phyloP scores from a whole-genome alignment of 1,140 invertebrate species.

The Holotrichia oblita region DNA sequence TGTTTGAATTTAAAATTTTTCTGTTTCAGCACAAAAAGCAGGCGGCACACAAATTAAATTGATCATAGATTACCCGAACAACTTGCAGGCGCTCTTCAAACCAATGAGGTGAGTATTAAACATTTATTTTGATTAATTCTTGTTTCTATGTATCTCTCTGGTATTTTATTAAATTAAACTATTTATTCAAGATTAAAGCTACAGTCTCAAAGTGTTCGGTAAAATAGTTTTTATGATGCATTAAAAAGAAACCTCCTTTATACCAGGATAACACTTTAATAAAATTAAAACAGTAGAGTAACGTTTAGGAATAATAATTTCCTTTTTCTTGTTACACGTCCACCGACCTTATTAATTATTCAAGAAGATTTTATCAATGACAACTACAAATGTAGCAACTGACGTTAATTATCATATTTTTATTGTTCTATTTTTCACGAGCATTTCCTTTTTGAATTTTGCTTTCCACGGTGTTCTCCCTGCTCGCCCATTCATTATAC shows the following conservation, averaged over 20 bases:
- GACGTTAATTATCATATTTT: neutral
- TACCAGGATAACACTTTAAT: too few relatives aligned
- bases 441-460: neutral
- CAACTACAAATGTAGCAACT: neutral
- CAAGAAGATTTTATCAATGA: too few relatives aligned
- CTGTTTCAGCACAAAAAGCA: constrained; percentile 88
- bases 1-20: constrained; percentile 46
- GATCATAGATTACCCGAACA: constrained; percentile 91
- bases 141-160: neutral
- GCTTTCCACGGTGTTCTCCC: neutral
- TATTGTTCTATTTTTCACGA: neutral
- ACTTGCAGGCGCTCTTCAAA: constrained; percentile 95
- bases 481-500: neutral
- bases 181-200: too few relatives aligned
- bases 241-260: too few relatives aligned
- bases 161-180: too few relatives aligned
- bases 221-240: too few relatives aligned
- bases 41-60: constrained; percentile 98
- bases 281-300: too few relatives aligned
- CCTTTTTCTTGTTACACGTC: too few relatives aligned
- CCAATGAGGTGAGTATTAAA: constrained; percentile 91
- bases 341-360: too few relatives aligned
- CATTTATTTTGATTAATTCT: too few relatives aligned
- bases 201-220: too few relatives aligned
- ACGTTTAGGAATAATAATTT: too few relatives aligned